Base-by-base conservation (phyloP, 2,113 vertebrate genomes). In the Alectura lathami region DNA sequence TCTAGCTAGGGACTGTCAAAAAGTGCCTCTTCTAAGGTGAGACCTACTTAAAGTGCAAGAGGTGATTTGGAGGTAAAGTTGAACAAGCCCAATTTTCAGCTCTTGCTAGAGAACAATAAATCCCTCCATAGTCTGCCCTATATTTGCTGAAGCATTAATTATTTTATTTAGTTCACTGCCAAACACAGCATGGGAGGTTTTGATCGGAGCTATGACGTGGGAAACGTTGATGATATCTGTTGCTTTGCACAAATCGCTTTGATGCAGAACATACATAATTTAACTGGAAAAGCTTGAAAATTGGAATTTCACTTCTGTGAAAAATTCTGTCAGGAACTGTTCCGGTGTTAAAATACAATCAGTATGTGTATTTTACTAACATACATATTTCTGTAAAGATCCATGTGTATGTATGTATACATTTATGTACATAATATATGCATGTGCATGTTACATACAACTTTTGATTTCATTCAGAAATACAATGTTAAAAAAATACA, bases 81-180 rank as follows among this genome's bases (percentile, higher is more conserved):
- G 62, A 69, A 32, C 57, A 85, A 94, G 85, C n/a, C n/a, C n/a
- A 30, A 3, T 75, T 86, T 88, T 72, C 70, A 62, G 22, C 57
- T 50, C n/a, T 94, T 53, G 45, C 42, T 72, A 29, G 45, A 79
- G 74, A 85, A 42, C 11, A 87, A 9, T 59, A 68, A 72, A 78
- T 47, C 48, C 74, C 53, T 66, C 12, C 12, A 20, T 63, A 27
- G 17, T 60, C 43, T 89, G 74, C 68, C 53, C 70, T 62, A 13
- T 72, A 57, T 91, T 91, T 94, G 69, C 32, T 73, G 81, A 86
- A 64, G 40, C 72, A 36, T 72, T 78, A 81, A 68, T 88, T 84
- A 50, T 62, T 94, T 70, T 79, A 38, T 89, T 86, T 92, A 85
- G 22, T 56, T 84, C 40, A 24, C 64, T 87, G 62, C 57, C 70